Evolutionary conservation across 2,797 vertebrate species (phyloP).

Genomic region (Erpetoichthys calabaricus): DNA sequence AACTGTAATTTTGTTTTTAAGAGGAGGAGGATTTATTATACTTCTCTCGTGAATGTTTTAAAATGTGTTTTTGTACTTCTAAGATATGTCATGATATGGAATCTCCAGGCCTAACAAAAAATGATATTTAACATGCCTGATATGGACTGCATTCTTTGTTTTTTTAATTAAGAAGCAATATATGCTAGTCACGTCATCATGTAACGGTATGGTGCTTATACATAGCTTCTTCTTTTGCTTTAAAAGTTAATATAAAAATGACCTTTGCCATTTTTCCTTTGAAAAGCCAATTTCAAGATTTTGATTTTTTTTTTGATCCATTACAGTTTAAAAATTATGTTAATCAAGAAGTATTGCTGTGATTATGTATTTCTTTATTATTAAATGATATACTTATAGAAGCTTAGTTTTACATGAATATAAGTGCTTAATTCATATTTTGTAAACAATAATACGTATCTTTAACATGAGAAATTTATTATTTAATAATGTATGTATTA

Average conservation of each 20-base stretch:
- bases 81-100: slow-evolving; percentile 3
- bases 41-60: slow-evolving; percentile 15
- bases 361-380: slow-evolving; percentile 43
- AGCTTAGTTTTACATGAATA: slow-evolving; percentile 45
- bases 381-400: slow-evolving; percentile 50
- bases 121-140: slow-evolving; percentile 15
- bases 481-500: slow-evolving; percentile 80
- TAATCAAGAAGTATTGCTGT: slow-evolving; percentile 49
- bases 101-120: no score
- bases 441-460: slow-evolving; percentile 74
- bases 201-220: slow-evolving; percentile 37
- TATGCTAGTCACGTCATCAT: slow-evolving; percentile 28
- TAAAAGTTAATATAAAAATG: slow-evolving; percentile 5
- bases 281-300: slow-evolving; percentile 35
- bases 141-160: slow-evolving; percentile 15
- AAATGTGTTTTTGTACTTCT: slow-evolving; percentile 9
- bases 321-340: slow-evolving; percentile 48
- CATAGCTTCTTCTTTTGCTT: slow-evolving; percentile 26
- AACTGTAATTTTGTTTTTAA: slow-evolving; percentile 40
- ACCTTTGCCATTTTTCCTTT: slow-evolving; percentile 28
- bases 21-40: slow-evolving; percentile 23
- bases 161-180: slow-evolving; percentile 24
- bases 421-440: slow-evolving; percentile 67
- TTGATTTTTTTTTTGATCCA: slow-evolving; percentile 35
- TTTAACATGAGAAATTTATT: slow-evolving; percentile 75